These are phyloP conservation scores for Nomada lathburiana DNA, from an alignment of 2,888 invertebrate genomes.

Conservation along the genomic window DNA sequence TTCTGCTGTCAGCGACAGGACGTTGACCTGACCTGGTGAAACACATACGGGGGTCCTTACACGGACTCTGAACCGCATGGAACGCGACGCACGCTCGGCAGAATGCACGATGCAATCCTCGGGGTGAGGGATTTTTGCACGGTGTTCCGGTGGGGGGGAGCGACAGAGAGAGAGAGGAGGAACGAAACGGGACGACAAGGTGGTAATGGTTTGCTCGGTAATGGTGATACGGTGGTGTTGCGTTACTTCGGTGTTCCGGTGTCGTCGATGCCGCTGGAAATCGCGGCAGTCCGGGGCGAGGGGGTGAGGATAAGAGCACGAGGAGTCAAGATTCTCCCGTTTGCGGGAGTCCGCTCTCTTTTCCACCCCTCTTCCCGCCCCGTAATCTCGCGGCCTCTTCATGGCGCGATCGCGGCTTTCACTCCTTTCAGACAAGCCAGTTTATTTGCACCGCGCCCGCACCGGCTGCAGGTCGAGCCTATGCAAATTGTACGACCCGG, in stretches of 20 bases:
- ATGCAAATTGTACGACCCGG: constrained; percentile 57
- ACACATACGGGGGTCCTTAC: constrained; percentile 82
- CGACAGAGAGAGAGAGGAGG: background rate
- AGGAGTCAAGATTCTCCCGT: constrained; percentile 56
- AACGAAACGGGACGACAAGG: constrained; percentile 48
- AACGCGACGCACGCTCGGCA: constrained; percentile 66
- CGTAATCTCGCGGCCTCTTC: constrained; percentile 12
- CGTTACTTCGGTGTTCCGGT: constrained; percentile 38
- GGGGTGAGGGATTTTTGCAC: constrained; percentile 77
- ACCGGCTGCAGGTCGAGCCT: constrained; percentile 30
- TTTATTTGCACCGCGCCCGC: constrained; percentile 61
- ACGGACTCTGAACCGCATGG: constrained; percentile 68
- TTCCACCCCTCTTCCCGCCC: background rate
- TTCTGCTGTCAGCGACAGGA: constrained; percentile 76
- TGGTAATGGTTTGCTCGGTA: constrained; percentile 42
- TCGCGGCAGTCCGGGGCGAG: constrained; percentile 9
- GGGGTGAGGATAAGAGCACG: constrained; percentile 39
- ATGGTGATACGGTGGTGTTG: constrained; percentile 40
- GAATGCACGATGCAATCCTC: constrained; percentile 77
- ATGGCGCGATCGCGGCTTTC: constrained; percentile 30
- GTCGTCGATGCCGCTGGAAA: constrained; percentile 27
- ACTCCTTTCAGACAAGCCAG: constrained; percentile 42
- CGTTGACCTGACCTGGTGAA: constrained; percentile 85
- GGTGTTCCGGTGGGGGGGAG: constrained; percentile 68
- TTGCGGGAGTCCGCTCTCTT: constrained; percentile 29